These are phyloP conservation scores for Protobothrops mucrosquamatus DNA, from an alignment of 2,113 vertebrate species.

Conservation along the genomic window DNA sequence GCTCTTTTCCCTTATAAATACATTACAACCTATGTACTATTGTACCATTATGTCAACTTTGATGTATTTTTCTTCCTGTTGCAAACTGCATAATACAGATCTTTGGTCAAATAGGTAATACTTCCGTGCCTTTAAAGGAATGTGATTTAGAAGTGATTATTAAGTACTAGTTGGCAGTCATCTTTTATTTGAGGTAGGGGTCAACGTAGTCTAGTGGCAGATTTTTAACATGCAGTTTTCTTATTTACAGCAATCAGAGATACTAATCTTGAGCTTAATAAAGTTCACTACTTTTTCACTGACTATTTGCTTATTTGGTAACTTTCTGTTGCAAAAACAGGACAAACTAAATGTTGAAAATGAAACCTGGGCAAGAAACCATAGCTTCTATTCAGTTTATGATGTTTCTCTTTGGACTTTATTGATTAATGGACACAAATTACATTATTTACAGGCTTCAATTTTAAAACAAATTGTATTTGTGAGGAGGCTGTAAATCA, in stretches of 20 bases:
- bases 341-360: not conserved
- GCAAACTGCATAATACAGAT: not conserved
- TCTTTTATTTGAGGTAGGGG: not conserved
- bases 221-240: not conserved
- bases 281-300: not conserved
- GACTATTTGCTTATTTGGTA: not conserved
- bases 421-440: too few relatives aligned
- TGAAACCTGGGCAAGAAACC: not conserved
- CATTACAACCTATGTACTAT: not conserved
- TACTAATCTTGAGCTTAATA: not conserved
- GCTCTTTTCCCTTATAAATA: not conserved
- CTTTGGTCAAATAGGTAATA: not conserved
- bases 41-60: not conserved
- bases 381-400: not conserved
- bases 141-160: not conserved
- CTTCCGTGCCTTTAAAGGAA: not conserved
- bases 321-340: not conserved
- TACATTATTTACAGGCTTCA: not conserved
- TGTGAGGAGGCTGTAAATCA: not conserved
- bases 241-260: not conserved
- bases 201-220: not conserved
- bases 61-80: not conserved
- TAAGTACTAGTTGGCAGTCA: not conserved
- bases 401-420: not conserved
- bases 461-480: not conserved